These are phyloP conservation scores for Psettodes erumei DNA, from an alignment of 2,113 vertebrate genomes.

Conservation along the genomic window DNA sequence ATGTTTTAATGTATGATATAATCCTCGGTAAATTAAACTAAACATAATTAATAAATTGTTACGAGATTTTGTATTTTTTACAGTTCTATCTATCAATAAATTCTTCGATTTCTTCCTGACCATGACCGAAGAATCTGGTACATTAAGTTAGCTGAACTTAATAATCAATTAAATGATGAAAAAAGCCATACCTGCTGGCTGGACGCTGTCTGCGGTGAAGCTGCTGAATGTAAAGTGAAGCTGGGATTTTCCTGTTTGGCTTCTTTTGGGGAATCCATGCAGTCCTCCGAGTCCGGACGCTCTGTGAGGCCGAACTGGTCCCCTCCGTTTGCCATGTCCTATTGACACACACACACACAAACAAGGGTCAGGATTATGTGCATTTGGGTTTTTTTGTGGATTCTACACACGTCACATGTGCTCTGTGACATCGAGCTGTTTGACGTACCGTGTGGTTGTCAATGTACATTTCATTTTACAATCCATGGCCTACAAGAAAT, in stretches of 20 bases:
- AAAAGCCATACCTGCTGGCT: constrained; percentile 86
- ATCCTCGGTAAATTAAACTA: neutral
- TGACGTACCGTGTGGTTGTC: neutral
- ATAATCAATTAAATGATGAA: neutral
- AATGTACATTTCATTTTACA: neutral
- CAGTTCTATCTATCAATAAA: too few species aligned
- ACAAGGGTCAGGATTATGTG: neutral
- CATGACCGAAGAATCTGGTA: neutral
- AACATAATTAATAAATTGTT: neutral
- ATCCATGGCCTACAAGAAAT: neutral
- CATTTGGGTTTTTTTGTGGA: neutral
- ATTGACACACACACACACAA: constrained; percentile 45
- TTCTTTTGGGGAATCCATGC: constrained; percentile 88
- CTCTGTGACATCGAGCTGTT: neutral
- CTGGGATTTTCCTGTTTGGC: constrained; percentile 83
- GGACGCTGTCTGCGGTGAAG: constrained; percentile 87
- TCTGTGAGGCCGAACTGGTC: constrained; percentile 89
- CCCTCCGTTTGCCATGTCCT: constrained; percentile 91
- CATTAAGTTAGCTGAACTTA: neutral
- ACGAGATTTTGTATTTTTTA: neutral
- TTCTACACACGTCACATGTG: constrained; percentile 15
- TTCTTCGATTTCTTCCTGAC: neutral
- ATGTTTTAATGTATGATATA: too few species aligned
- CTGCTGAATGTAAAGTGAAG: constrained; percentile 84
- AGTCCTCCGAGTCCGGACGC: constrained; percentile 87